Percentiles rank a stretch among this genome's conserved stretches.
Evolutionary conservation across 1,140 invertebrate species (phyloP).

Genomic region (Zaprionus capensis): DNA sequence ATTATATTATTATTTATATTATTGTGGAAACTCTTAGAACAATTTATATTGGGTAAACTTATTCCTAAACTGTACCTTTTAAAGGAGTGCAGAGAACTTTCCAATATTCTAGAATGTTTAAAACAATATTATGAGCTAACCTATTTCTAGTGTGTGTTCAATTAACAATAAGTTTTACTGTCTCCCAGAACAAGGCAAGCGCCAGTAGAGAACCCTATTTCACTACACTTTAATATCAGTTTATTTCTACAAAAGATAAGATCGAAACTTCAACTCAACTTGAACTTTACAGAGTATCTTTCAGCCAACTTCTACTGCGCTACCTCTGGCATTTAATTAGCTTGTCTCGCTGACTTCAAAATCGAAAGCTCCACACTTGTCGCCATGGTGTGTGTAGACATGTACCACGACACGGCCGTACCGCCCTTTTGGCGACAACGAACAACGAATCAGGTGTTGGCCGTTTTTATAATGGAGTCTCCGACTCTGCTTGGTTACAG

Average conservation of each 20-base stretch:
- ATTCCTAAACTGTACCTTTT: no score
- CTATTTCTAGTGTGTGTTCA: no score
- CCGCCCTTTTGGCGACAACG: conserved; percentile 40
- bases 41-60: no score
- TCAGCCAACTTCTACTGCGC: not conserved
- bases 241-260: not conserved
- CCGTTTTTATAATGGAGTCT: conserved; percentile 42
- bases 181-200: no score
- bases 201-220: no score
- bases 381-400: conserved; percentile 34
- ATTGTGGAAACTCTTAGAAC: no score
- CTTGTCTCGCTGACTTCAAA: conserved; percentile 21
- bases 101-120: not conserved
- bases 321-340: conserved; percentile 60
- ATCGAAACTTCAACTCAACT: not conserved
- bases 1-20: no score
- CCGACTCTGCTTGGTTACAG: not conserved
- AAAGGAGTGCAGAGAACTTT: no score
- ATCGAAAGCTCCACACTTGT: conserved; percentile 47
- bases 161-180: not conserved
- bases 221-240: not conserved
- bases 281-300: conserved; percentile 1
- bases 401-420: conserved; percentile 17
- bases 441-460: conserved; percentile 74
- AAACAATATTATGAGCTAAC: not conserved